These are phyloP conservation scores for Catotricha subobsoleta DNA, from an alignment of 2,888 invertebrate genomes.

Conservation along the genomic window DNA sequence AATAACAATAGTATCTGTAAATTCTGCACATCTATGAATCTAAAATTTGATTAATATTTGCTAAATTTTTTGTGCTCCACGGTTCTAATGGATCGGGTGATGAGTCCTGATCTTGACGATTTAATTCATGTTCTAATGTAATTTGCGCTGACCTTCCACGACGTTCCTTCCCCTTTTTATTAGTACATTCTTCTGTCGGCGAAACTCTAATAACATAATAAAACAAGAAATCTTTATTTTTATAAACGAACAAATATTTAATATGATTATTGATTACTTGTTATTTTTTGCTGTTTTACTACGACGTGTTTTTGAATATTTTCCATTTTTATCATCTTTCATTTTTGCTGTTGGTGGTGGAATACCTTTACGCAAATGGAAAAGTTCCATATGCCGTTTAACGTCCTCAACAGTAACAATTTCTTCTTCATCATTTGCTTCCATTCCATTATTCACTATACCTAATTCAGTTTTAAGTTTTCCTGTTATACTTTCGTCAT, in stretches of 20 bases:
- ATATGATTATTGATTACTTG: too few species aligned
- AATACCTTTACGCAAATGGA: constrained; percentile 25
- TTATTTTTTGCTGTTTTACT: constrained; percentile 8
- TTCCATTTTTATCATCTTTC: constrained; percentile 18
- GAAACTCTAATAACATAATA: constrained; percentile 11
- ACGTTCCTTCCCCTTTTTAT: constrained; percentile 4
- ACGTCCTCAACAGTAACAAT: constrained; percentile 25
- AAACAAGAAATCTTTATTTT: too few species aligned
- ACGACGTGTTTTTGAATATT: constrained; percentile 7
- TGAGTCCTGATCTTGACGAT: constrained; percentile 24
- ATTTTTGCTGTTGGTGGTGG: constrained; percentile 14
- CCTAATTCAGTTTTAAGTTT: constrained; percentile 22
- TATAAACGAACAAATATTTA: too few species aligned
- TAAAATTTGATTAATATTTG: constrained; percentile 51
- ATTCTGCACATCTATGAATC: constrained; percentile 16
- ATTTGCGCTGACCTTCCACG: constrained; percentile 8
- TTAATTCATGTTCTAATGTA: not conserved
- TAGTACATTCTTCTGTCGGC: constrained; percentile 7
- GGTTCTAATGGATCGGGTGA: constrained; percentile 49
- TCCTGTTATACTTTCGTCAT: constrained; percentile 5
- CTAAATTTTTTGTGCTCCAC: constrained; percentile 52
- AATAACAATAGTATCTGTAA: too few species aligned
- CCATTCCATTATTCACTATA: constrained; percentile 20
- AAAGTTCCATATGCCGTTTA: constrained; percentile 26
- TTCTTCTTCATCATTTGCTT: constrained; percentile 16